A percentile compares a stretch with the other conserved stretches of the same genome.
These are phyloP conservation scores for Eutolmus rufibarbis DNA, from an alignment of 2,888 invertebrate species.

Conservation along the genomic window DNA sequence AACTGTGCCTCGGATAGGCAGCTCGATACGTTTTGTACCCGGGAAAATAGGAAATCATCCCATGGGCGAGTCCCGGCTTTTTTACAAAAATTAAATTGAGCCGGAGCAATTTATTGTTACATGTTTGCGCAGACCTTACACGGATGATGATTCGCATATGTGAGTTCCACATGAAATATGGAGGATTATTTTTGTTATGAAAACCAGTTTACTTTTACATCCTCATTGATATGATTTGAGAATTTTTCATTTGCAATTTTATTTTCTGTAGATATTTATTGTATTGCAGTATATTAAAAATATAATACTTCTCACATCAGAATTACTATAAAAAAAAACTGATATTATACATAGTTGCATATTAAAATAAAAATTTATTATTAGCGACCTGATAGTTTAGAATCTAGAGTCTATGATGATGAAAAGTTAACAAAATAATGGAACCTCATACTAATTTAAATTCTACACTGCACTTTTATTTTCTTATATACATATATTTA, in stretches of 20 bases:
- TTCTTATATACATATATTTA: too few relatives aligned
- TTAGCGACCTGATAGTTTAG: too few relatives aligned
- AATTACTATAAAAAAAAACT: background rate
- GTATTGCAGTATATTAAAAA: background rate
- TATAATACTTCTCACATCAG: background rate
- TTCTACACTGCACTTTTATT: too few relatives aligned
- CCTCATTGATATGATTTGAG: background rate
- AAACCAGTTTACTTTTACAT: background rate
- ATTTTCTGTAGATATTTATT: background rate
- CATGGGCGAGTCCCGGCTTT: background rate
- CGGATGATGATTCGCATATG: background rate
- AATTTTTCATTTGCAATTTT: background rate
- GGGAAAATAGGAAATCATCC: background rate
- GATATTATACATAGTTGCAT: too few relatives aligned
- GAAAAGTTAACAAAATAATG: too few relatives aligned
- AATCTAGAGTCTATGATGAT: too few relatives aligned
- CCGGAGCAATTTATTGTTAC: background rate
- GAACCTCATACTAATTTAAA: too few relatives aligned
- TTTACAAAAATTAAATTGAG: background rate
- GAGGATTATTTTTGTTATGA: background rate
- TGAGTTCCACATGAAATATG: background rate
- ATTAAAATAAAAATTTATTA: too few relatives aligned
- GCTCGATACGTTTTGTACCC: background rate
- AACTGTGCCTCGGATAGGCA: slow-evolving; percentile 20
- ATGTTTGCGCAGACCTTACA: background rate